These are phyloP conservation scores for Acarapis woodi DNA, from an alignment of 1,140 invertebrate genomes.

Conservation along the genomic window DNA sequence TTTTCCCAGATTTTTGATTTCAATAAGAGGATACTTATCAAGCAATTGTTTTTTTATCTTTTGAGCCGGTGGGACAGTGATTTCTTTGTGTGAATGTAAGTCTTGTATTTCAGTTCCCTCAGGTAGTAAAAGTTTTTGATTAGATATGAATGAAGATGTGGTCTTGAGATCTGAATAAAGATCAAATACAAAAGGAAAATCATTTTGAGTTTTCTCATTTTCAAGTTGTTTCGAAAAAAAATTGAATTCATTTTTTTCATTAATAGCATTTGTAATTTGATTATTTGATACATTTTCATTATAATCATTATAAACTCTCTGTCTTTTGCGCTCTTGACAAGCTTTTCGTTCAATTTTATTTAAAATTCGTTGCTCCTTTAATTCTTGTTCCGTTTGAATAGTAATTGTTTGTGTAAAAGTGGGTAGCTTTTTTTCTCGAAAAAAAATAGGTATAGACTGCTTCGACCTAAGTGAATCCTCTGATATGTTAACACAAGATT, in stretches of 20 bases:
- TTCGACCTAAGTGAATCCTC: background rate
- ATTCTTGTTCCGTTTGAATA: constrained; percentile 9
- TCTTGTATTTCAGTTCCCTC: constrained; percentile 34
- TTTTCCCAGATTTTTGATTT: constrained; percentile 16
- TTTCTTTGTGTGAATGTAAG: constrained; percentile 47
- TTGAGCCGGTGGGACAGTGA: constrained; percentile 42
- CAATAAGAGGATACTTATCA: constrained; percentile 4
- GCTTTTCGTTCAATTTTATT: constrained; percentile 10
- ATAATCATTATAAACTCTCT: constrained; percentile 2
- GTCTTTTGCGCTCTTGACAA: constrained; percentile 6
- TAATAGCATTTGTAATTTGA: background rate
- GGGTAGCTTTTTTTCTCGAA: background rate
- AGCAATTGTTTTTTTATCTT: constrained; percentile 1
- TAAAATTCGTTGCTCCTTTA: constrained; percentile 8
- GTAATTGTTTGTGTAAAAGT: constrained; percentile 3
- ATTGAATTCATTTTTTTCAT: background rate
- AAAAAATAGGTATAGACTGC: background rate
- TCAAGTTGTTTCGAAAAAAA: constrained; percentile 19
- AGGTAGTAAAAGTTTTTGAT: constrained; percentile 39
- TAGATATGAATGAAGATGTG: constrained; percentile 40
- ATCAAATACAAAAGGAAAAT: constrained; percentile 56
- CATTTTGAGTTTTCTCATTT: constrained; percentile 14
- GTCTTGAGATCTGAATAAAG: constrained; percentile 32
- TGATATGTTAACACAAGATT: background rate
- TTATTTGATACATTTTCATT: background rate